Conservation (phyloP, 2,888 invertebrate genomes). For the Diaprepes abbreviatus region DNA sequence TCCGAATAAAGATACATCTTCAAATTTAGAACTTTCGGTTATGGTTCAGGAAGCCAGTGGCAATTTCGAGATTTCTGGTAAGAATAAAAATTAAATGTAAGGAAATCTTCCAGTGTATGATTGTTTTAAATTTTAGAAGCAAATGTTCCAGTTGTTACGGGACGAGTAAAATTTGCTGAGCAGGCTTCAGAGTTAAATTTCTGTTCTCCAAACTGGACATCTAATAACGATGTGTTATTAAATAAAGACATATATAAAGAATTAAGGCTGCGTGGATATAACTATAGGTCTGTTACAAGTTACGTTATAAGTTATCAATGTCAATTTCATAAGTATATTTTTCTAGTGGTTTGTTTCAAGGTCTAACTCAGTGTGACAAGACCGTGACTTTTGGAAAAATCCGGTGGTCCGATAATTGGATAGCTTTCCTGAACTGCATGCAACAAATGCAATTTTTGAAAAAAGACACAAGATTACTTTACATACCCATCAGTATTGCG, state of each 20-base stretch:
- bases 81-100: too few relatives aligned
- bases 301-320: too few relatives aligned
- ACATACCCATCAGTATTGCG: slow-evolving; percentile 76
- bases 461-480: slow-evolving; percentile 76
- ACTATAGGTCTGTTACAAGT: slow-evolving; percentile 56
- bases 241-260: slow-evolving; percentile 79
- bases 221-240: slow-evolving; percentile 65
- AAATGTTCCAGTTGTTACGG: slow-evolving; percentile 51
- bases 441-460: slow-evolving; percentile 81
- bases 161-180: slow-evolving; percentile 63
- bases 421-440: slow-evolving; percentile 90
- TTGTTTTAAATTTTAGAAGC: slow-evolving; percentile 38
- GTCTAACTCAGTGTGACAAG: slow-evolving; percentile 54
- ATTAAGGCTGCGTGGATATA: slow-evolving; percentile 79
- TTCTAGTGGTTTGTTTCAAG: slow-evolving; percentile 56
- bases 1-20: slow-evolving; percentile 59
- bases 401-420: slow-evolving; percentile 76
- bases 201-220: slow-evolving; percentile 51
- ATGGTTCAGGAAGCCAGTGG: slow-evolving; percentile 52
- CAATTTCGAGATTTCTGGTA: slow-evolving; percentile 59
- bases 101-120: too few relatives aligned
- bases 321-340: not conserved
- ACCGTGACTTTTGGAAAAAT: slow-evolving; percentile 51
- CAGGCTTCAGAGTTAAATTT: not conserved
- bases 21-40: slow-evolving; percentile 59